These are phyloP conservation scores for Caenorhabditis tropicalis DNA, from an alignment of 1,140 invertebrate genomes.

Conservation along the genomic window DNA sequence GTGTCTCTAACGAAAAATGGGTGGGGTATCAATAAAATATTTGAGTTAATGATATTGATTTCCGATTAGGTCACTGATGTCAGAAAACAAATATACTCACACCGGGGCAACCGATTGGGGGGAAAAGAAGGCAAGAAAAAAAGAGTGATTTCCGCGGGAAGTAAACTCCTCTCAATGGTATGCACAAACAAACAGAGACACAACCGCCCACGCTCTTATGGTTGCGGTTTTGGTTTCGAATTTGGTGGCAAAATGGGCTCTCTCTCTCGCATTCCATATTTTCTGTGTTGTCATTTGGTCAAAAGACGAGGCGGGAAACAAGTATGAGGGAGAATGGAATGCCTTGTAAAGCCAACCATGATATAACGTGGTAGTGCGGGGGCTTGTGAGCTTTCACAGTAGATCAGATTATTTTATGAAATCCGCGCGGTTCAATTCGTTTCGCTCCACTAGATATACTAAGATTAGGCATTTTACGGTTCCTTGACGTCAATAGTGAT, in stretches of 20 bases:
- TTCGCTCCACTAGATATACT: constrained; percentile 3
- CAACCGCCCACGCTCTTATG: constrained; percentile 30
- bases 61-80: constrained; percentile 40
- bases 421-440: background rate
- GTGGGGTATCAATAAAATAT: background rate
- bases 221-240: constrained; percentile 37
- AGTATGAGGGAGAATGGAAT: background rate
- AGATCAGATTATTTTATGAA: constrained; percentile 36
- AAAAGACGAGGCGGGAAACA: background rate
- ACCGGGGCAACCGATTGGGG: background rate
- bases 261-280: no score
- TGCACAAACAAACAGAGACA: constrained; percentile 34
- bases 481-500: constrained; percentile 5
- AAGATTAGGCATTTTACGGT: background rate
- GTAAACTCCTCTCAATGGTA: constrained; percentile 43
- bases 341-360: background rate
- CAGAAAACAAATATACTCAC: constrained; percentile 19
- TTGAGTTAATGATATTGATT: constrained; percentile 16
- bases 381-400: constrained; percentile 1
- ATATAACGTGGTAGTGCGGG: background rate
- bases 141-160: constrained; percentile 32
- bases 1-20: background rate
- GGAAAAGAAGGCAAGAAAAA: background rate
- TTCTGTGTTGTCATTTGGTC: background rate
- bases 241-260: background rate